Base-by-base conservation (phyloP, 2,113 vertebrate genomes). In the Zosterops pallidus region DNA sequence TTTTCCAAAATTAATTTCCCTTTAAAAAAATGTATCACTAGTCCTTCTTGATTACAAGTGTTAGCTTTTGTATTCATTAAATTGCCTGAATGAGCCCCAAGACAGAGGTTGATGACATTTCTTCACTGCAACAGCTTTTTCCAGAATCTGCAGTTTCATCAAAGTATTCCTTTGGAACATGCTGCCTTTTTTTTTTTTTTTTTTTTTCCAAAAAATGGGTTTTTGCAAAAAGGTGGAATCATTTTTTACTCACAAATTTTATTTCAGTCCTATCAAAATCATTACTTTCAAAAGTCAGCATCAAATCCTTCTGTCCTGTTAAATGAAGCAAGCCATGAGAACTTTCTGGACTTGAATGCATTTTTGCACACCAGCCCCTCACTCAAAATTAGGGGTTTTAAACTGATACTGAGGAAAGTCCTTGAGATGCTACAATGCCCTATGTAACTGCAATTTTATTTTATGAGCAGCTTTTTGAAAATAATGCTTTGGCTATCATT, bases 1-100 rank as follows among this genome's bases (percentile, higher is more conserved):
- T 74, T 88, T 92, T 85, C 67, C 63, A 56, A 83, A 90, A 90
- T n/a, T 52, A 65, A 76, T 64, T 80, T 79, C 22, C 20, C 62
- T 79, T 78, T 63, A 14, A 84, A 92, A 92, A 92, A 63, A 62
- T 7, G 8, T 50, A 42, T 64, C 31, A 21, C 60, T 41, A 64
- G 26, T 75, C 18, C 68, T 83, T 77, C 71, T 70, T 78, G 72
- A 74, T 84, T 81, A 55, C 3, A 90, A 41, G 35, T 35, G 22
- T 35, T 82, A 59, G 35, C 41, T 92, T 91, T 91, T 14, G 3
- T 65, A 28, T 79, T 71, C 37, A 41, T 85, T 85, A 62, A 55
- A 79, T 44, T 72, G 42, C 20, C 42, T 24, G 25, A 96, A 91
- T 67, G 15, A 91, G 49, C 44, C 78, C 37, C 41, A 60, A 23